Evolutionary conservation across 1,140 invertebrate species (phyloP).

Genomic region (Trichonephila clavipes): DNA sequence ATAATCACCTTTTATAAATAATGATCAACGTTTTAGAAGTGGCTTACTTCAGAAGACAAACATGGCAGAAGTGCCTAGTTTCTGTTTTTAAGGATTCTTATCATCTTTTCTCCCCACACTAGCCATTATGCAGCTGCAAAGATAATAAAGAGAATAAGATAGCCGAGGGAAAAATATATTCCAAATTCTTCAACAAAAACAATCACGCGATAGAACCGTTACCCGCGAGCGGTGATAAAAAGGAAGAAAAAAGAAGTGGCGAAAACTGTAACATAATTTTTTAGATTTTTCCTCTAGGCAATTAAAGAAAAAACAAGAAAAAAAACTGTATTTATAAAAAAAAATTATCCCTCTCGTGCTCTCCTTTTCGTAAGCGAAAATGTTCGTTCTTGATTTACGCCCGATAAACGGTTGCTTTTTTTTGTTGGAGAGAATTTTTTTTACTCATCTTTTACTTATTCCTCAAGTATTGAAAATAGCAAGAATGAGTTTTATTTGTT

Average conservation of each 20-base stretch:
- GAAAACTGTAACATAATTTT: conserved; percentile 37
- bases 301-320: conserved; percentile 11
- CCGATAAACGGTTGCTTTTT: background rate
- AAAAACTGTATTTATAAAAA: conserved; percentile 28
- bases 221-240: conserved; percentile 29
- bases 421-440: background rate
- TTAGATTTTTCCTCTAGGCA: conserved; percentile 8
- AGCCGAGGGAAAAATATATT: background rate
- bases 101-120: background rate
- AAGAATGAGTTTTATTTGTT: background rate
- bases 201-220: conserved; percentile 33
- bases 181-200: conserved; percentile 28
- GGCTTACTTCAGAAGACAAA: background rate
- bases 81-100: background rate
- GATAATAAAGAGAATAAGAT: conserved; percentile 44
- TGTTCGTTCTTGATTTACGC: conserved; percentile 24
- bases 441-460: background rate
- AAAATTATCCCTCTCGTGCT: background rate
- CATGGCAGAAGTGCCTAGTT: background rate
- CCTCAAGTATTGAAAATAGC: background rate
- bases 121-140: conserved; percentile 21
- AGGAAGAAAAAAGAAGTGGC: background rate
- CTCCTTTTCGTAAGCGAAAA: background rate
- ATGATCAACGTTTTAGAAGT: too few relatives aligned
- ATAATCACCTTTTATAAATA: too few relatives aligned